phyloP scores from a whole-genome alignment of 2,888 invertebrate species.

The Calameuta pallipes region DNA sequence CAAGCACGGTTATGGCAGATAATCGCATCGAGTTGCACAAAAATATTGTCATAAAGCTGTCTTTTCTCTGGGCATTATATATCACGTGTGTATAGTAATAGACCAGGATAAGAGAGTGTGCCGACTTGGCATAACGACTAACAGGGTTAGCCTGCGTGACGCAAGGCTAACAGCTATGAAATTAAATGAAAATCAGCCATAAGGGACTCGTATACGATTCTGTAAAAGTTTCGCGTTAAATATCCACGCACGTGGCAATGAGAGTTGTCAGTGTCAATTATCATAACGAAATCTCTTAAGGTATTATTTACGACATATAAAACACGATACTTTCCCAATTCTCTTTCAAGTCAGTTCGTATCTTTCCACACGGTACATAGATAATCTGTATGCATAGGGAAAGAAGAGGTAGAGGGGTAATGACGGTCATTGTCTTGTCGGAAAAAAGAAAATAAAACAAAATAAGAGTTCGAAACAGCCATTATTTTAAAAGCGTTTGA shows the following conservation, averaged over 20 bases:
- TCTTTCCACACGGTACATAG: no score
- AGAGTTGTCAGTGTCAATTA: no score
- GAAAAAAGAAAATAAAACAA: no score
- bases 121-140: background rate
- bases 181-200: constrained; percentile 45
- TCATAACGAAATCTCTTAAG: no score
- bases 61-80: no score
- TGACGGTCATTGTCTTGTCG: constrained; percentile 6
- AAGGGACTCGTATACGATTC: constrained; percentile 4
- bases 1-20: constrained; percentile 27
- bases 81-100: no score
- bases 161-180: constrained; percentile 38
- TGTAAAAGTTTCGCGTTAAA: background rate
- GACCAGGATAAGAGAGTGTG: background rate
- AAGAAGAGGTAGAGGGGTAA: background rate
- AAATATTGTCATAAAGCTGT: constrained; percentile 31
- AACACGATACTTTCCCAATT: no score
- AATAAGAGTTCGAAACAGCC: constrained; percentile 25
- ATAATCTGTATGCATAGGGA: no score
- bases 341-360: no score
- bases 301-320: no score
- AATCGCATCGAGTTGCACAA: constrained; percentile 35
- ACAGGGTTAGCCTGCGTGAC: constrained; percentile 26
- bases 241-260: background rate
- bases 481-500: constrained; percentile 45